Evolutionary conservation across 2,797 vertebrate genomes (phyloP).

Genomic region (Vireo griseus): DNA sequence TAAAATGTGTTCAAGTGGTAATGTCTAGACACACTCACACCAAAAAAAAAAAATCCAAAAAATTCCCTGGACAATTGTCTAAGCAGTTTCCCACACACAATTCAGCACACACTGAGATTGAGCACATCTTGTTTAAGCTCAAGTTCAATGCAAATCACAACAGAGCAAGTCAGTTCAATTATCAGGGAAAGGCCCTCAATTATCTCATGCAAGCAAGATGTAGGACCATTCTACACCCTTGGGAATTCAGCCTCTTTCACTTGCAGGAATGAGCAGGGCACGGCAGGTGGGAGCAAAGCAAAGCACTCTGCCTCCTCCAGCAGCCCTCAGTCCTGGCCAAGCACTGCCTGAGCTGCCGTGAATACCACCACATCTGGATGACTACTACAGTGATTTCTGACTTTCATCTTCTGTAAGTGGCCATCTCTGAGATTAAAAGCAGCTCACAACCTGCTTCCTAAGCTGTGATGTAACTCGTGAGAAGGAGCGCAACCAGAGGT

Average conservation of each 20-base stretch:
- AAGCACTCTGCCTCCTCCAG: neutral
- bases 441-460: fast-evolving
- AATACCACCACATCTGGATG: neutral
- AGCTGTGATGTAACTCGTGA: neutral
- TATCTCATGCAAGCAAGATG: neutral
- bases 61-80: neutral
- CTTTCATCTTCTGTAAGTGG: neutral
- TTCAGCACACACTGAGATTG: neutral
- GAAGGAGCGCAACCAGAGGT: neutral
- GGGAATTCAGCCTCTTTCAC: neutral
- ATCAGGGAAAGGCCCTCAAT: neutral
- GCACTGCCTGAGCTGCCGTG: neutral
- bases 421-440: neutral
- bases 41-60: neutral
- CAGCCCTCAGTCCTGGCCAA: neutral
- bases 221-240: fast-evolving
- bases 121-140: neutral
- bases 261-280: neutral
- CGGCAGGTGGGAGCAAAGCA: neutral
- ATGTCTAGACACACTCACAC: neutral
- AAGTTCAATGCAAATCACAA: neutral
- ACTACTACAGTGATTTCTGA: neutral
- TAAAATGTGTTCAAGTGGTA: neutral
- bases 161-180: neutral
- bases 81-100: neutral